Evolutionary conservation across 2,888 invertebrate species (phyloP).

Genomic region (Agrochola lota): DNA sequence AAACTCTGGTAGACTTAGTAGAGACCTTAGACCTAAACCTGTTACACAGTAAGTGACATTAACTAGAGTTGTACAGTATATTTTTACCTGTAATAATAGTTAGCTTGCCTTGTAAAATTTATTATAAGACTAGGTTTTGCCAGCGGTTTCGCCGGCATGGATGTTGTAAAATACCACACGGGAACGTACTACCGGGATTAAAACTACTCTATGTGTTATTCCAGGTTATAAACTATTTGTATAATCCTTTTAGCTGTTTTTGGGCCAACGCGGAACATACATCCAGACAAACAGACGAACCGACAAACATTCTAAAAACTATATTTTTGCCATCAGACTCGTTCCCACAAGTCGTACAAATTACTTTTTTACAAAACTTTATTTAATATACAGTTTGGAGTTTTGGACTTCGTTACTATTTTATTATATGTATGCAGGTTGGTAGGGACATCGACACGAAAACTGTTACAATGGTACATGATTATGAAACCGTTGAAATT

Average conservation of each 20-base stretch:
- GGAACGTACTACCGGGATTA: neutral
- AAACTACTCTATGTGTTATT: neutral
- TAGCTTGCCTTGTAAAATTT: neutral
- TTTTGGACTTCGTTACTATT: neutral
- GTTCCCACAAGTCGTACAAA: neutral
- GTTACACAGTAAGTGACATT: neutral
- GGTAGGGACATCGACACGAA: too few relatives aligned
- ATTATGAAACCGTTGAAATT: too few relatives aligned
- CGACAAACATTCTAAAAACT: neutral
- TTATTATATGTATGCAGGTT: neutral
- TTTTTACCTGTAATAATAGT: neutral
- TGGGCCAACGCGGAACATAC: neutral
- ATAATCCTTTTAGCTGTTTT: neutral
- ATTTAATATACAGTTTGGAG: neutral
- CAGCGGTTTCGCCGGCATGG: neutral
- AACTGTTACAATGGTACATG: too few relatives aligned
- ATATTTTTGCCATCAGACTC: neutral
- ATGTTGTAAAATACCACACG: neutral
- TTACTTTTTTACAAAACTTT: neutral
- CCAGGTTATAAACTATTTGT: neutral
- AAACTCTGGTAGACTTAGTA: neutral
- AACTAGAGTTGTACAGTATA: slow-evolving; percentile 2
- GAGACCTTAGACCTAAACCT: too few relatives aligned
- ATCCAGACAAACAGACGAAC: neutral
- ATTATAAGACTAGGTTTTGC: neutral